A percentile compares a stretch with the other conserved stretches of the same genome.
Evolutionary conservation across 2,797 vertebrate species (phyloP).

Genomic region (Mus caroli): DNA sequence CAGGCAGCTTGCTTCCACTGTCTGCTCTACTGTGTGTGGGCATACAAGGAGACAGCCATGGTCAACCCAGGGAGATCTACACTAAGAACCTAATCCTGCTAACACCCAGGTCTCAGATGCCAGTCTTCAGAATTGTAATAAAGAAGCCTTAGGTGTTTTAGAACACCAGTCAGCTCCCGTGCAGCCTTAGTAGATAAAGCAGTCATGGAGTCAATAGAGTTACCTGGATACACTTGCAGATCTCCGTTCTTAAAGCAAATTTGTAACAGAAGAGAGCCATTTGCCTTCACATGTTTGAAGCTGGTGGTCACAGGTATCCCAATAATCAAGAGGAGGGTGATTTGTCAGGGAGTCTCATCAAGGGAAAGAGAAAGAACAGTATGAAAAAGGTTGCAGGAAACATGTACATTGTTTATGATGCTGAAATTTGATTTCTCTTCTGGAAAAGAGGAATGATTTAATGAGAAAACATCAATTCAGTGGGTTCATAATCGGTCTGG

Average conservation of each 20-base stretch:
- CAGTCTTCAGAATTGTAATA: not conserved
- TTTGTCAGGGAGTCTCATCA: not conserved
- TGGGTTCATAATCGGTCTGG: not conserved
- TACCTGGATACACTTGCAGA: not conserved
- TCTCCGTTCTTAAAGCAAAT: not conserved
- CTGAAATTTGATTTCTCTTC: not conserved
- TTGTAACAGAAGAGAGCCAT: not conserved
- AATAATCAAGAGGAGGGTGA: not conserved
- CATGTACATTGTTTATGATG: not conserved
- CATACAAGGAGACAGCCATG: not conserved
- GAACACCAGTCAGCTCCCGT: not conserved
- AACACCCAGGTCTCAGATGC: not conserved
- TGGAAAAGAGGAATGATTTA: not conserved
- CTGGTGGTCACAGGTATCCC: not conserved
- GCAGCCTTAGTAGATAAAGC: not conserved
- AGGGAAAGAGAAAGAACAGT: not conserved
- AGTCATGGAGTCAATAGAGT: not conserved
- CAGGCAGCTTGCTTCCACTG: not conserved
- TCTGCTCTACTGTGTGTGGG: not conserved
- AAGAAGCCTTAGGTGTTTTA: not conserved
- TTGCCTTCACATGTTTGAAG: slow-evolving; percentile 2
- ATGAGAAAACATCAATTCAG: not conserved
- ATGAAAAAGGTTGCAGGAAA: not conserved
- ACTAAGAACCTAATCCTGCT: not conserved
- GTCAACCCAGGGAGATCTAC: not conserved